Evolutionary conservation across 2,888 invertebrate genomes (phyloP), one percentile per base, ranked within the genome.

Genomic region (Drosophila paranaensis): DNA sequence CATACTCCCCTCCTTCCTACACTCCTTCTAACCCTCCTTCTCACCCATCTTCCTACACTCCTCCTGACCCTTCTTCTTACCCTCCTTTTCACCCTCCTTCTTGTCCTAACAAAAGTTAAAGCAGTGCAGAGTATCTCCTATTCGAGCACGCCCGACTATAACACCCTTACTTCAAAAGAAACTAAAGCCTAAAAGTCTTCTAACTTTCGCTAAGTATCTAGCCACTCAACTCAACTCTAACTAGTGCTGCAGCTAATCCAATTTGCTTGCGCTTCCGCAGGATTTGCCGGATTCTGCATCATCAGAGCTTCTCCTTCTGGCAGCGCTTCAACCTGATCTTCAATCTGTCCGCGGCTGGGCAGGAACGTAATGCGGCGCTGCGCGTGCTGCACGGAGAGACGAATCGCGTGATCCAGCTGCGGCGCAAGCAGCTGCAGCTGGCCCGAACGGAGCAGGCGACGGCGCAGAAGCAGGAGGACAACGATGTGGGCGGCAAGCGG

Each of bases 221-320:
- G 20, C 20, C 20, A 1, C 1, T 20, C 1, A 20, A 20, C 20
- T 20, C 20, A 20, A 20, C 20, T 20, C 2, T 20, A 20, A 1
- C 20, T 20, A 3, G 4, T 37, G 20, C 35, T 3, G 2, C 2
- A 11, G 40, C 30, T 54, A 54, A 54, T 55, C 6, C 3, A 16
- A 25, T 39, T 54, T 27, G 13, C 0, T n/a, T n/a, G 9, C 8
- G 2, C 5, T 8, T 30, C 67, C 60, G 2, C 4, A 92, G 92
- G 14, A 91, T 92, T 33, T 92, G 92, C 37, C 89, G 70, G 4
- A 78, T 90, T 10, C 50, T 90, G 33, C 92, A 92, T 62, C 79
- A 71, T n/a, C 90, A 88, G 67, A 89, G 90, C 9, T 92, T 92
- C 74, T 91, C 91, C 3, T 77, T 90, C 58, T 92, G 92, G 92